These are phyloP conservation scores for Xylocampa areola DNA, from an alignment of 2,888 invertebrate species.

Conservation along the genomic window DNA sequence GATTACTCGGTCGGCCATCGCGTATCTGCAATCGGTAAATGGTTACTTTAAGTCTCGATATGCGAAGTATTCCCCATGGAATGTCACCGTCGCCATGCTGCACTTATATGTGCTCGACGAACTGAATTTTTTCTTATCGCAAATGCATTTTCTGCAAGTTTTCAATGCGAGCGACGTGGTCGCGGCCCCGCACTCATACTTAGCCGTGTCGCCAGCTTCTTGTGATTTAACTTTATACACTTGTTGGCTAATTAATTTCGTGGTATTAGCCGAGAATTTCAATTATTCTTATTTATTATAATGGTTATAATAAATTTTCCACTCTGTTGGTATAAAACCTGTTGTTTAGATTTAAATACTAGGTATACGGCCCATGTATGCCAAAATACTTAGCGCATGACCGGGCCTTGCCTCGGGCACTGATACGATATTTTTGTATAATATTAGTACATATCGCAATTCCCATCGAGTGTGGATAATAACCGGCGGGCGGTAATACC, in stretches of 20 bases:
- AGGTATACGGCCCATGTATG: slow-evolving; percentile 45
- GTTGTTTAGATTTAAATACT: slow-evolving; percentile 56
- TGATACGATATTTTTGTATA: slow-evolving; percentile 49
- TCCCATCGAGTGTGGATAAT: slow-evolving; percentile 74
- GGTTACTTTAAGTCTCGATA: slow-evolving; percentile 88
- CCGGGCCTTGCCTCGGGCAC: slow-evolving; percentile 39
- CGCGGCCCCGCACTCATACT: slow-evolving; percentile 66
- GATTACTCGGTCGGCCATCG: slow-evolving; percentile 87
- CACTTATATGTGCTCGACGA: slow-evolving; percentile 86
- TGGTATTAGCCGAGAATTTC: slow-evolving; percentile 59
- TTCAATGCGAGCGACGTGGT: slow-evolving; percentile 79
- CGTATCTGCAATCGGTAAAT: slow-evolving; percentile 90
- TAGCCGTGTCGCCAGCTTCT: slow-evolving; percentile 61
- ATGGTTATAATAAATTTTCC: slow-evolving; percentile 58
- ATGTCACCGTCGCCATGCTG: slow-evolving; percentile 86
- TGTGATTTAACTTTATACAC: slow-evolving; percentile 60
- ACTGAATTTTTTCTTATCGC: slow-evolving; percentile 89
- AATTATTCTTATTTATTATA: slow-evolving; percentile 58
- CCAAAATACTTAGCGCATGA: slow-evolving; percentile 57
- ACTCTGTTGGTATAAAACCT: slow-evolving; percentile 54
- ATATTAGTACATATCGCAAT: slow-evolving; percentile 69
- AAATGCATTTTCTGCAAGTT: slow-evolving; percentile 88
- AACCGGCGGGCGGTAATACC: slow-evolving; percentile 79
- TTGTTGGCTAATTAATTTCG: slow-evolving; percentile 65
- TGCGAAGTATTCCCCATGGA: slow-evolving; percentile 85